Conservation (phyloP, 2,888 invertebrate species). For the Chironomus riparius region DNA sequence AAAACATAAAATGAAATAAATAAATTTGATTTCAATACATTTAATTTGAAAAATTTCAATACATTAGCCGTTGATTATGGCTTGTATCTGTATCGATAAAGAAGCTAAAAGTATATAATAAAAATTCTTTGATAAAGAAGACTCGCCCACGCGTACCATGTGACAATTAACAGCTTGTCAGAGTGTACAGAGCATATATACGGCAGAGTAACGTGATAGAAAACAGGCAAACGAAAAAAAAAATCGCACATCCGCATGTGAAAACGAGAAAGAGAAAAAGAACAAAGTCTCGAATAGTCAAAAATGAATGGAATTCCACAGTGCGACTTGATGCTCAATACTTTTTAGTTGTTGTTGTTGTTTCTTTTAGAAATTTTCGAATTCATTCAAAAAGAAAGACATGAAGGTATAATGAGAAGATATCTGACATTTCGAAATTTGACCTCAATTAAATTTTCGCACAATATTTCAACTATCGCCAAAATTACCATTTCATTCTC, state of each 20-base stretch:
- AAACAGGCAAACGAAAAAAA: not conserved
- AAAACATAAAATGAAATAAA: too few species aligned
- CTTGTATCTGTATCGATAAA: too few species aligned
- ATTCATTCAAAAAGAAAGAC: too few species aligned
- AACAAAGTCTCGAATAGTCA: not conserved
- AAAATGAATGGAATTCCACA: not conserved
- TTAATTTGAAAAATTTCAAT: too few species aligned
- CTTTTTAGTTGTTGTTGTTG: too few species aligned
- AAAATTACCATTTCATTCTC: not conserved
- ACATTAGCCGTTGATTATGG: too few species aligned
- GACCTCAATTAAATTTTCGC: constrained; percentile 26
- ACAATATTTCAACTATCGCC: constrained; percentile 12
- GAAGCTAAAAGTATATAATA: not conserved
- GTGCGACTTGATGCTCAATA: too few species aligned
- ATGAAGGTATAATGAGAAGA: not conserved
- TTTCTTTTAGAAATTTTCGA: too few species aligned
- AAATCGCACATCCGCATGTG: not conserved
- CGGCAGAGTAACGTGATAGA: not conserved
- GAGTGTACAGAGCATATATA: not conserved
- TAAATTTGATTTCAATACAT: too few species aligned
- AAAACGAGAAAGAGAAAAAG: not conserved
- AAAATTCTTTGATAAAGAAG: not conserved
- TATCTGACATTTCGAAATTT: constrained; percentile 14
- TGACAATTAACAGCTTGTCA: not conserved
- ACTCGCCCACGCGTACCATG: not conserved